Conservation (phyloP, 2,888 invertebrate genomes). For the Drosophila mimetica region DNA sequence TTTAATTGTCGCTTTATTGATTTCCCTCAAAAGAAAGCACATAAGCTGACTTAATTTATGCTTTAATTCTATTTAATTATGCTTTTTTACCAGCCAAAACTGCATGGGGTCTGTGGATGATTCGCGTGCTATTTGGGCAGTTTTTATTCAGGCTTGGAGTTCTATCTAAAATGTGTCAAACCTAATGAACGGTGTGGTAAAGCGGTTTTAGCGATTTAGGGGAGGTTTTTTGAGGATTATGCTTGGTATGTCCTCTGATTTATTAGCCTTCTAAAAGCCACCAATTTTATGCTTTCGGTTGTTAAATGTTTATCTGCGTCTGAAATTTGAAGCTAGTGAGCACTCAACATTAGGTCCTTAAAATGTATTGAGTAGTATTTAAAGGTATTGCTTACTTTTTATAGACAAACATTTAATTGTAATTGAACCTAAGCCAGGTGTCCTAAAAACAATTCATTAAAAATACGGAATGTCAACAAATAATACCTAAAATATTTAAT, state of each 20-base stretch:
- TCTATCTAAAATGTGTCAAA: conserved; percentile 41
- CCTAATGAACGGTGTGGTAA: conserved; percentile 30
- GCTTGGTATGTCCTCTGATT: conserved; percentile 14
- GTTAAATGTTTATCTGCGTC: background rate
- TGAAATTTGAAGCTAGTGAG: too few relatives aligned
- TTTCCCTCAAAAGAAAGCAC: conserved; percentile 51
- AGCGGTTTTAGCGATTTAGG: conserved; percentile 15
- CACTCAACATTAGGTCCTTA: background rate
- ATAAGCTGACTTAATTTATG: conserved; percentile 59
- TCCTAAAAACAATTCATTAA: too few relatives aligned
- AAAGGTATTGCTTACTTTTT: too few relatives aligned
- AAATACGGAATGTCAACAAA: too few relatives aligned
- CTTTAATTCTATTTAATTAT: conserved; percentile 69
- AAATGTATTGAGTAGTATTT: background rate
- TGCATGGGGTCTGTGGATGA: conserved; percentile 13
- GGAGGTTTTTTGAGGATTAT: conserved; percentile 25
- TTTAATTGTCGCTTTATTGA: conserved; percentile 67
- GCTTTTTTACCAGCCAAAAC: conserved; percentile 18
- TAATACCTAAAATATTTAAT: too few relatives aligned
- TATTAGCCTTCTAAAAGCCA: conserved; percentile 6
- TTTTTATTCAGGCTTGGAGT: conserved; percentile 25
- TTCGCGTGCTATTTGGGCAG: conserved; percentile 29
- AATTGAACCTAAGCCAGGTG: too few relatives aligned
- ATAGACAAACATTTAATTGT: too few relatives aligned
- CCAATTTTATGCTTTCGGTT: background rate